Evolutionary conservation across 2,888 invertebrate species (phyloP).

Genomic region (Heteromyza rotundicornis): DNA sequence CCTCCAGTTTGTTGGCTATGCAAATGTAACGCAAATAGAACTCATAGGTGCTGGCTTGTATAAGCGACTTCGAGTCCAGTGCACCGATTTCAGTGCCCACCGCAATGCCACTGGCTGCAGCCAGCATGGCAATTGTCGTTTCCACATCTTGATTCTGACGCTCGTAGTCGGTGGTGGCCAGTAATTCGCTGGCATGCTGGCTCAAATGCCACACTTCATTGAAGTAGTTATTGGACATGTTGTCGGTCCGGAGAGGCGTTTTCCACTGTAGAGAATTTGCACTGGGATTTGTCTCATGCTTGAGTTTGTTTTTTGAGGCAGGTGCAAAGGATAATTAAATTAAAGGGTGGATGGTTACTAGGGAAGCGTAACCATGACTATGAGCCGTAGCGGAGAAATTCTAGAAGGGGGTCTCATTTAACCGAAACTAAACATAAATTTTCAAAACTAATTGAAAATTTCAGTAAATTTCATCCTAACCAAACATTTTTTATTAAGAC

Average conservation of each 20-base stretch:
- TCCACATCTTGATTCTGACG: constrained; percentile 69
- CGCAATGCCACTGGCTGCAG: constrained; percentile 55
- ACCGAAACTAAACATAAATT: no score
- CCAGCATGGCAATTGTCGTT: constrained; percentile 58
- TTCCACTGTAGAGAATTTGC: neutral
- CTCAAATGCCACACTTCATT: constrained; percentile 72
- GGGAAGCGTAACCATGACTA: no score
- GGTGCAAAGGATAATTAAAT: no score
- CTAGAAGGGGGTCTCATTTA: no score
- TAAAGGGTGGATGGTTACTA: no score
- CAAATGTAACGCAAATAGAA: constrained; percentile 84
- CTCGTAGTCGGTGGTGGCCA: constrained; percentile 64
- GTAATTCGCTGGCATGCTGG: constrained; percentile 63
- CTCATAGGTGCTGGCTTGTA: constrained; percentile 69
- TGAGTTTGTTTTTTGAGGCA: no score
- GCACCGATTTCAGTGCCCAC: constrained; percentile 29
- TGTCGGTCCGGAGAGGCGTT: no score
- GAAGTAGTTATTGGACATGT: constrained; percentile 80
- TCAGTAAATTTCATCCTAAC: no score
- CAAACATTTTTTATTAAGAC: no score
- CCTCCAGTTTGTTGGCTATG: constrained; percentile 75
- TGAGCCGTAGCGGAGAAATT: no score
- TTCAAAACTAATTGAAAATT: no score
- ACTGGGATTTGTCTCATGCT: neutral
- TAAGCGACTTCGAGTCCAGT: constrained; percentile 60